phyloP scores from a whole-genome alignment of 92 coral and sea anemone genomes.

The Isaurus tuberculatus region DNA sequence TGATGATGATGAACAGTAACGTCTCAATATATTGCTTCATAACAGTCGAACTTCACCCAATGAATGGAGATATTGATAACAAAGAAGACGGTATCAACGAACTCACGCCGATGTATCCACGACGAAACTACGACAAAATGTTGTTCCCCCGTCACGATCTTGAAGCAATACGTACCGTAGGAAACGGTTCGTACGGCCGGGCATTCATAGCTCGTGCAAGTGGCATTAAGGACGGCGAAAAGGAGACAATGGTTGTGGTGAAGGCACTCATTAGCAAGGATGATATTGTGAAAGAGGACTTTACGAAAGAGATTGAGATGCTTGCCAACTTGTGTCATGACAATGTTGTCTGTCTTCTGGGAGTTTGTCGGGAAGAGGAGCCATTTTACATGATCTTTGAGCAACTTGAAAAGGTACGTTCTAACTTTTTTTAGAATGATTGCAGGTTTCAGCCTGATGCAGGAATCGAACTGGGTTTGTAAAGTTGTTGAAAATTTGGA shows the following conservation, averaged over 20 bases:
- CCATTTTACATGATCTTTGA: conserved; percentile 93
- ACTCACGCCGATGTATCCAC: conserved; percentile 77
- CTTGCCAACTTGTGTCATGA: conserved; percentile 73
- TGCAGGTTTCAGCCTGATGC: not conserved
- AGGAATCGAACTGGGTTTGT: too few species aligned
- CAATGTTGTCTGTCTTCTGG: conserved; percentile 82
- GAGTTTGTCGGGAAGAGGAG: conserved; percentile 88
- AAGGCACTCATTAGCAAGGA: conserved; percentile 86
- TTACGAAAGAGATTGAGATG: conserved; percentile 77
- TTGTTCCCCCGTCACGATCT: conserved; percentile 98
- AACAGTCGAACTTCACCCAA: conserved; percentile 42
- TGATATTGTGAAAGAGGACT: conserved; percentile 86
- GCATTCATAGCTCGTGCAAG: conserved; percentile 96
- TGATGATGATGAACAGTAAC: not conserved
- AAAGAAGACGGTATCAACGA: conserved; percentile 66
- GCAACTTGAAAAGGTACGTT: conserved; percentile 91
- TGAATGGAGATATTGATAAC: conserved; percentile 79
- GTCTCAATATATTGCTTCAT: not conserved
- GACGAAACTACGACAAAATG: conserved; percentile 81
- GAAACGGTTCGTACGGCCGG: conserved; percentile 92
- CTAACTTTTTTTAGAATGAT: too few species aligned
- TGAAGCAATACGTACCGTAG: conserved; percentile 89
- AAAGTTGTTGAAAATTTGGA: too few species aligned
- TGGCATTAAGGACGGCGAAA: conserved; percentile 93
- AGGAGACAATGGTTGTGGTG: conserved; percentile 91